phyloP scores from a whole-genome alignment of 2,113 vertebrate genomes.

The Psilopsiagon aymara region DNA sequence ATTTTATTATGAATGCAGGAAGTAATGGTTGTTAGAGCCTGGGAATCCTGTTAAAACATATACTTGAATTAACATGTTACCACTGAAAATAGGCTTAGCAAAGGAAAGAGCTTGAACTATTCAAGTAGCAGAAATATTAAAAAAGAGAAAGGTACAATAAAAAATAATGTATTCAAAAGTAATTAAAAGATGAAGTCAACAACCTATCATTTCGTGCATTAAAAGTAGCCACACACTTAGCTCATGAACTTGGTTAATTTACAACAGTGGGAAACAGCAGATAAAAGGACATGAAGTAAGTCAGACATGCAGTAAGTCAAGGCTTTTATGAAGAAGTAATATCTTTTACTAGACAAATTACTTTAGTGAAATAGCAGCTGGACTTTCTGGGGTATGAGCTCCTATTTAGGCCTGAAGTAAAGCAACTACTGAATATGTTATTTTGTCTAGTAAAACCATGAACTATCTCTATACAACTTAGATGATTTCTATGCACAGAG shows the following conservation, averaged over 20 bases:
- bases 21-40: slow-evolving; percentile 48
- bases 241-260: not conserved
- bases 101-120: not conserved
- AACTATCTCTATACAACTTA: not conserved
- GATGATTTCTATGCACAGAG: not conserved
- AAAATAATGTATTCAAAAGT: not conserved
- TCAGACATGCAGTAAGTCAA: not conserved
- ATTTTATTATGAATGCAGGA: slow-evolving; percentile 53
- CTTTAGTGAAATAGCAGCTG: slow-evolving; percentile 31
- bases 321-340: not conserved
- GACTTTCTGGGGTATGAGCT: not conserved
- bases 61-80: slow-evolving; percentile 39
- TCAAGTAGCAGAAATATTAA: not conserved
- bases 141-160: not conserved
- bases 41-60: slow-evolving; percentile 36
- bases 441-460: not conserved
- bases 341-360: not conserved
- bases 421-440: not conserved
- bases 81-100: not conserved
- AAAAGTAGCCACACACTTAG: not conserved
- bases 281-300: not conserved
- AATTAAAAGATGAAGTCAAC: not conserved
- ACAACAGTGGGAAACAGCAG: not conserved
- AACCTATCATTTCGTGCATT: not conserved
- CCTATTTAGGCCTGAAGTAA: not conserved